Conservation (phyloP, 2,888 invertebrate genomes). For the Cancer borealis region DNA sequence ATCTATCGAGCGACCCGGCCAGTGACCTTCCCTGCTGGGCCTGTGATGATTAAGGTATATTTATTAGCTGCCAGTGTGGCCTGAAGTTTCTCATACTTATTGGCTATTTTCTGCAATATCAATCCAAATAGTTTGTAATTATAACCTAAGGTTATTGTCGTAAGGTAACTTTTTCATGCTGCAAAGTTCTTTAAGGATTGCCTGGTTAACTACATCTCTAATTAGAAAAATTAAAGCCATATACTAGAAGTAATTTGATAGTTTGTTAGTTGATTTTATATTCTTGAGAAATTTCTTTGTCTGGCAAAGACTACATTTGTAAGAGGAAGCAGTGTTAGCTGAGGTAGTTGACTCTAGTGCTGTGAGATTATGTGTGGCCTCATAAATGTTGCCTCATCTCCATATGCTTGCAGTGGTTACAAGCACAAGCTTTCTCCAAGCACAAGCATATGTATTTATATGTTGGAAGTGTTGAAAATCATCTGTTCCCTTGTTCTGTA, state of each 20-base stretch:
- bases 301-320: background rate
- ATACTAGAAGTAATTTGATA: constrained; percentile 65
- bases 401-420: background rate
- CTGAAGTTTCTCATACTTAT: constrained; percentile 47
- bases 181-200: constrained; percentile 4
- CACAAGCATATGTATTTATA: background rate
- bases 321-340: background rate
- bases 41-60: constrained; percentile 48
- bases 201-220: constrained; percentile 23
- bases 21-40: constrained; percentile 32
- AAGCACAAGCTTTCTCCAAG: background rate
- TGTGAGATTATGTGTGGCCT: background rate
- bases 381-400: background rate
- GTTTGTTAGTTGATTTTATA: constrained; percentile 54
- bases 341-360: background rate
- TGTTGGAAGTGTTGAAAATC: background rate
- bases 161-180: background rate
- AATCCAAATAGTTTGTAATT: constrained; percentile 26
- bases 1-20: constrained; percentile 47
- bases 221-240: constrained; percentile 48
- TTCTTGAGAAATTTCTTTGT: constrained; percentile 38
- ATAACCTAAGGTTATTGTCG: constrained; percentile 9
- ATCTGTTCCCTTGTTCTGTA: background rate
- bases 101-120: constrained; percentile 57
- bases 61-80: constrained; percentile 26